Evolutionary conservation across 2,888 invertebrate genomes (phyloP).

Genomic region (Eupithecia pulchellata): DNA sequence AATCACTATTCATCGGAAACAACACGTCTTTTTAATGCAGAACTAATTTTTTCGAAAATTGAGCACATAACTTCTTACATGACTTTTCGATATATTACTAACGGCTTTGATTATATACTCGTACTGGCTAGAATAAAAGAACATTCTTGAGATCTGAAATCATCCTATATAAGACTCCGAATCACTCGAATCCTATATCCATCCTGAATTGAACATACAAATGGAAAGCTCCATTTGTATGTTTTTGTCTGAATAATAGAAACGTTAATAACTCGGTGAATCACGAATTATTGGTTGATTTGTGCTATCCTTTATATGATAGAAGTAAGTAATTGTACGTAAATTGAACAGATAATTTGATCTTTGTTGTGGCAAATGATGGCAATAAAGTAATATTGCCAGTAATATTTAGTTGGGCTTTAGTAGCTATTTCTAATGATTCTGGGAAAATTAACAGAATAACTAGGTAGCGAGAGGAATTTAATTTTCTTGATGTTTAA

Average conservation of each 20-base stretch:
- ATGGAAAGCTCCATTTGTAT: background rate
- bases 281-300: constrained; percentile 42
- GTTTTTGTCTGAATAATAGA: constrained; percentile 1
- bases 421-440: background rate
- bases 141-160: background rate
- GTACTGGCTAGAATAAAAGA: background rate
- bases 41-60: no score
- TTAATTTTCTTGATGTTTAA: background rate
- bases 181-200: background rate
- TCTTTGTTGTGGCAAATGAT: constrained; percentile 29
- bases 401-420: constrained; percentile 16
- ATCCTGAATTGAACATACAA: background rate
- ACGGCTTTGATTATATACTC: no score
- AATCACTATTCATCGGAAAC: no score
- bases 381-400: constrained; percentile 20
- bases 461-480: background rate
- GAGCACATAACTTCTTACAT: no score
- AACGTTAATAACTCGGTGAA: constrained; percentile 1
- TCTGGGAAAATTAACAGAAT: background rate
- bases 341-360: constrained; percentile 29
- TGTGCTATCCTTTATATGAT: constrained; percentile 38
- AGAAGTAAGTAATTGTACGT: constrained; percentile 28
- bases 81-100: no score
- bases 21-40: no score
- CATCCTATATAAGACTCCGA: background rate